These are phyloP conservation scores for Onychorhynchus coronatus DNA, from an alignment of 2,113 vertebrate species.

Conservation along the genomic window DNA sequence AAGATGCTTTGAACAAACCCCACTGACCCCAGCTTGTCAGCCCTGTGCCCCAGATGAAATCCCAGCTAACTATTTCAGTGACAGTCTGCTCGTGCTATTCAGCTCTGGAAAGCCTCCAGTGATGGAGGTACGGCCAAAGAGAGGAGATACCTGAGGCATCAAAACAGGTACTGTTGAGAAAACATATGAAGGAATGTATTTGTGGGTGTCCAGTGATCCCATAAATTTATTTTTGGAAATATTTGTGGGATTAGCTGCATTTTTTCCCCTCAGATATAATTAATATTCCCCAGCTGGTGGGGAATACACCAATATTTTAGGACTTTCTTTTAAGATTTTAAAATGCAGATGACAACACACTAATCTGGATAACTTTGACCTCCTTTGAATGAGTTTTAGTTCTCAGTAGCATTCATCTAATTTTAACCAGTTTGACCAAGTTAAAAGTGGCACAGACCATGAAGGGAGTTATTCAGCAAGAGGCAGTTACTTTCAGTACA, in stretches of 20 bases:
- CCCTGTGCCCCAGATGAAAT: background rate
- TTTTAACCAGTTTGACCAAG: background rate
- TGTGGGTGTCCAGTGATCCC: background rate
- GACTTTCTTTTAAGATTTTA: background rate
- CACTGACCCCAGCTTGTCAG: background rate
- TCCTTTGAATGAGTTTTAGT: background rate
- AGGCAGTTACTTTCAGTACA: background rate
- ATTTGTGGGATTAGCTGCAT: background rate
- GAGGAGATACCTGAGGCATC: background rate
- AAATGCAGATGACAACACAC: background rate
- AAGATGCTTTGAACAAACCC: slow-evolving; percentile 22
- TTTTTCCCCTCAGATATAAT: background rate
- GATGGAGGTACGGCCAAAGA: background rate
- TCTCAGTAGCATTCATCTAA: background rate
- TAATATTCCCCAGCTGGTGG: background rate
- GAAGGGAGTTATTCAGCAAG: background rate
- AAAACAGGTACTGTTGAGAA: background rate
- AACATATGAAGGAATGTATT: background rate
- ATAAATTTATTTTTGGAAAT: background rate
- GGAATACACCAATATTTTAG: background rate
- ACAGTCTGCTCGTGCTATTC: background rate
- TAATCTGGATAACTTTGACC: background rate
- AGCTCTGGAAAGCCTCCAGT: background rate
- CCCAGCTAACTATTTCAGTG: background rate
- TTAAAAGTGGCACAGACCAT: background rate